Evolutionary conservation across 2,888 invertebrate genomes (phyloP).

Genomic region (Meloe dianella): DNA sequence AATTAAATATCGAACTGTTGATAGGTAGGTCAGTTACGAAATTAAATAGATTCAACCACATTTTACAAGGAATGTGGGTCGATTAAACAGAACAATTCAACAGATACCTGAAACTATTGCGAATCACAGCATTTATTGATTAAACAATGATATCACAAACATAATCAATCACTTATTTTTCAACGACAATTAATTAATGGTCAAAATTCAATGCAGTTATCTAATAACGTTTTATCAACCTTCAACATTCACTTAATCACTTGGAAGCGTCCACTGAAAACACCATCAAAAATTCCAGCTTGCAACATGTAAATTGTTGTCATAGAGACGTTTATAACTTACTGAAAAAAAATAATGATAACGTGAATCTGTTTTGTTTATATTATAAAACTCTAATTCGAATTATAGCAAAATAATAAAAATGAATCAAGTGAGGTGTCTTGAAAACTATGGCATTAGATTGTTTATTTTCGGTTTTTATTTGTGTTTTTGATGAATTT

Average conservation of each 20-base stretch:
- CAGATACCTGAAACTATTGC: neutral
- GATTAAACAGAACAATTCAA: neutral
- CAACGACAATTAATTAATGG: too few species aligned
- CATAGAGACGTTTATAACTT: slow-evolving; percentile 1
- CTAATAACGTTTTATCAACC: too few species aligned
- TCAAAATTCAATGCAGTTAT: too few species aligned
- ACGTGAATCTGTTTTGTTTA: neutral
- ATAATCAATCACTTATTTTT: neutral
- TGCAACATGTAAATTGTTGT: neutral
- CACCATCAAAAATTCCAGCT: neutral
- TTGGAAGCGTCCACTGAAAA: neutral
- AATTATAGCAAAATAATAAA: neutral
- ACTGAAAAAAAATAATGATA: neutral
- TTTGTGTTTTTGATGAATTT: neutral
- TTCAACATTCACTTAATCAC: neutral
- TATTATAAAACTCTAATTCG: neutral
- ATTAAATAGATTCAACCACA: too few species aligned
- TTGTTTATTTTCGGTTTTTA: neutral
- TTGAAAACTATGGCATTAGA: neutral
- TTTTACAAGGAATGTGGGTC: too few species aligned
- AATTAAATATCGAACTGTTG: too few species aligned
- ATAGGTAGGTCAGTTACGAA: too few species aligned
- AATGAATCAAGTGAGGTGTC: neutral
- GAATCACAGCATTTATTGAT: neutral
- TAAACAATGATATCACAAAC: neutral